Evolutionary conservation across 2,797 vertebrate species (phyloP).

Genomic region (Choloepus didactylus): DNA sequence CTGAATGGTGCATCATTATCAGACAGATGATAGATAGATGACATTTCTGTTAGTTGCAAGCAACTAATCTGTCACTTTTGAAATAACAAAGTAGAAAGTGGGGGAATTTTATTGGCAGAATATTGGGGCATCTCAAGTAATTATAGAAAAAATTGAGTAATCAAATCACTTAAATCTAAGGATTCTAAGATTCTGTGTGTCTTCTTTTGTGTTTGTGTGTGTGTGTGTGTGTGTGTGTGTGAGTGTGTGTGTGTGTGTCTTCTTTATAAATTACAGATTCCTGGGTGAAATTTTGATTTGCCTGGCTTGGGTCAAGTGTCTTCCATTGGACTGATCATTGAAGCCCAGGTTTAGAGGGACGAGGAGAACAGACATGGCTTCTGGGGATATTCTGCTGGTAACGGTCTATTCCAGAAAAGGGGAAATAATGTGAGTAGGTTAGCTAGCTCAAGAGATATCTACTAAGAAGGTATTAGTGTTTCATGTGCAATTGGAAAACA

Average conservation of each 20-base stretch:
- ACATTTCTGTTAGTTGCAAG: not conserved
- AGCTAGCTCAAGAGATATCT: not conserved
- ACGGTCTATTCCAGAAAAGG: not conserved
- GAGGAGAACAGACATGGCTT: not conserved
- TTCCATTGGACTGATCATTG: not conserved
- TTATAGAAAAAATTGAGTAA: not conserved
- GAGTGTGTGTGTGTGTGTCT: not conserved
- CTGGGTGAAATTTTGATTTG: not conserved
- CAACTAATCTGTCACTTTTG: not conserved
- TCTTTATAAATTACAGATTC: slow-evolving; percentile 3
- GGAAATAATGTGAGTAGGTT: not conserved
- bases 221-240: no score
- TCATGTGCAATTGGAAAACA: not conserved
- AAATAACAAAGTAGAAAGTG: not conserved
- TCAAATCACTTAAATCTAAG: not conserved
- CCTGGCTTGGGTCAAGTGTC: not conserved
- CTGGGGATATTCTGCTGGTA: not conserved
- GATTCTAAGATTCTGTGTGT: not conserved
- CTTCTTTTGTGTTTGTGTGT: no score
- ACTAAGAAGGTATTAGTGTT: not conserved
- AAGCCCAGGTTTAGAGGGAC: not conserved
- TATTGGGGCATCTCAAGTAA: not conserved
- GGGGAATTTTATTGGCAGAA: not conserved
- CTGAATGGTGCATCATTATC: not conserved
- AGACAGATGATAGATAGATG: not conserved